Evolutionary conservation across 2,888 invertebrate genomes (phyloP), one percentile per base, ranked within the genome.

Genomic region (Exocentrus adspersus): DNA sequence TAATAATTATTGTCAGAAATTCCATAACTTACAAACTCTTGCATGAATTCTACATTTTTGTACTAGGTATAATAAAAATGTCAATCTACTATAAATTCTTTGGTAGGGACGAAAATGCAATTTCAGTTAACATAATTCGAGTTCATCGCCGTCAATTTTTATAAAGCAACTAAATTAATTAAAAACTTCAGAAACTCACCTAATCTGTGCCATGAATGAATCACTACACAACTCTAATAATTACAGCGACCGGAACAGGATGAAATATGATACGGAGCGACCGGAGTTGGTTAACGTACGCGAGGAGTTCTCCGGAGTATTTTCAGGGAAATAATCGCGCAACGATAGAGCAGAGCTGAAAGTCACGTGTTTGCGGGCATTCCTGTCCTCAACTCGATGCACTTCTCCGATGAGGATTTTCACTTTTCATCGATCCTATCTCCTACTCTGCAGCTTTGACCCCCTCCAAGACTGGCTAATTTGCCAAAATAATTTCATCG

Each of bases 321-420:
- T 51, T 37, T 32, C 30, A 30, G 51, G 37, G 32, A 30, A 51
- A 57, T 51, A 59, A 63, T 61, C 48, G 58, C 60, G 59, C 62
- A 50, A 60, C 64, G 68, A 62, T 57, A 41, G 58, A 62, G 59
- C 56, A 66, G 67, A 70, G 67, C 62, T 67, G 67, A 65, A 60
- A 71, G 67, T 68, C 72, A 70, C 70, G 72, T 72, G 72, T 66
- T 65, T 62, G 54, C 48, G 61, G n/a, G 61, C 59, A 59, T 64
- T 64, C 50, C 57, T 61, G 50, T 61, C 30, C 42, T 60, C 50
- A 63, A 50, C 62, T 51, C 57, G 61, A 53, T 66, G 63, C 60
- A 58, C 54, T 65, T 61, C 60, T 41, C 45, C 45, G 51, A 52
- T 56, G 48, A 30, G 48, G 48, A 30, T 60, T 54, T 62, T 53